These are phyloP conservation scores for Calyptommatus sinebrachiatus DNA, from an alignment of 2,113 vertebrate species.

Conservation along the genomic window DNA sequence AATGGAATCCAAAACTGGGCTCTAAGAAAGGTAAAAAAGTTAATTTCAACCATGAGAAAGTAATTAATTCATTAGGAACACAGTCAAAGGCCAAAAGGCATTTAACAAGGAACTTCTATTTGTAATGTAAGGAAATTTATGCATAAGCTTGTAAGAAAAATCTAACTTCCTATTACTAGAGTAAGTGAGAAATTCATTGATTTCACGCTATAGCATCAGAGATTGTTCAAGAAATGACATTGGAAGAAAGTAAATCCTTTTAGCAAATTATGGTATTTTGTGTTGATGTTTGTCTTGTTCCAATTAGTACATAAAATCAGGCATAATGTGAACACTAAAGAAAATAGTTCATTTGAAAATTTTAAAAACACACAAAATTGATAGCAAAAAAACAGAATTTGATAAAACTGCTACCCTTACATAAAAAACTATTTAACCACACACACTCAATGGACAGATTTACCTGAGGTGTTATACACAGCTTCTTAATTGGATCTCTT, in stretches of 20 bases:
- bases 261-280: slow-evolving; percentile 22
- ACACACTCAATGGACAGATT: slow-evolving; percentile 65
- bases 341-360: slow-evolving; percentile 54
- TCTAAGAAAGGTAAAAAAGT: neutral
- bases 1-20: neutral
- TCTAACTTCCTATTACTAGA: slow-evolving; percentile 31
- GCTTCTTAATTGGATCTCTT: slow-evolving; percentile 60
- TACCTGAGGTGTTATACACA: slow-evolving; percentile 78
- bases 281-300: slow-evolving; percentile 32
- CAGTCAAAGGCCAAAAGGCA: neutral
- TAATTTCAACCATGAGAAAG: neutral
- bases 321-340: slow-evolving; percentile 52
- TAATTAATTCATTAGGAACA: neutral
- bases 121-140: slow-evolving; percentile 6
- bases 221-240: slow-evolving; percentile 5
- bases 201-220: slow-evolving; percentile 28
- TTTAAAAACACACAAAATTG: slow-evolving; percentile 52
- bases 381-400: slow-evolving; percentile 46
- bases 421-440: slow-evolving; percentile 53
- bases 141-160: slow-evolving; percentile 8
- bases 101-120: slow-evolving; percentile 31
- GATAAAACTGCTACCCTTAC: slow-evolving; percentile 51
- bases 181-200: slow-evolving; percentile 41
- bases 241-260: slow-evolving; percentile 6
- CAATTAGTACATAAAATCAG: slow-evolving; percentile 35